Base-by-base conservation (phyloP, 2,888 invertebrate genomes). In the Fragum sueziense region DNA sequence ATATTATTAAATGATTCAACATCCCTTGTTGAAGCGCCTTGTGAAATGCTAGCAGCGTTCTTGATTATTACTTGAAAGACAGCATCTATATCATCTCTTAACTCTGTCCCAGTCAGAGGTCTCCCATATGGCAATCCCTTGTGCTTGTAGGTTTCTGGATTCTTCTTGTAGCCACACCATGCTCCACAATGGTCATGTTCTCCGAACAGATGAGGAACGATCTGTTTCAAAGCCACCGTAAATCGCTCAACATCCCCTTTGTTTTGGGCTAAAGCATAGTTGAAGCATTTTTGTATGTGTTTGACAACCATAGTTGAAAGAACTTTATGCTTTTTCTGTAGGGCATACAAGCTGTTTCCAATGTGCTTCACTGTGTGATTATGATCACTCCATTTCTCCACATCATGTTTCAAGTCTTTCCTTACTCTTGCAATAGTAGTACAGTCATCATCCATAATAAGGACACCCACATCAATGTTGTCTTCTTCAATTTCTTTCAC, bases 41-140 rank as follows among this genome's bases (percentile, higher is more conserved):
- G 80, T 14, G 76, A 72, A 59, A 76, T 80, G 47, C 76, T 79
- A 22, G 37, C 76, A 31, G 68, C 72, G 70, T 76, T 76, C 11
- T 27, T 20, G 2, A 69, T 41, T 27, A 76, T 59, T 17, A 37
- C 54, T 22, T 34, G 22, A 52, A 75, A 72, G 4, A 76, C 41
- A 27, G 57, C 2, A 3, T 71, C 29, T 17, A 80, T 20, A 37
- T 76, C 73, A 17, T 29, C 51, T 31, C 27, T 33, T 2, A 80
- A 33, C 20, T 22, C 41, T 20, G 73, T 67, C 20, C 80, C 80
- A 22, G 54, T 31, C 0, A 80, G 27, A 47, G 70, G 52, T 37
- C 51, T 65, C 7, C 72, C 75, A 72, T 72, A 73, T 20, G 80
- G 74, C 4, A 65, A 29, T 22, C 47, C 41, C 1, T 31, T 71